These are phyloP conservation scores for Eupithecia subumbrata DNA, from an alignment of 2,888 invertebrate species.

Conservation along the genomic window DNA sequence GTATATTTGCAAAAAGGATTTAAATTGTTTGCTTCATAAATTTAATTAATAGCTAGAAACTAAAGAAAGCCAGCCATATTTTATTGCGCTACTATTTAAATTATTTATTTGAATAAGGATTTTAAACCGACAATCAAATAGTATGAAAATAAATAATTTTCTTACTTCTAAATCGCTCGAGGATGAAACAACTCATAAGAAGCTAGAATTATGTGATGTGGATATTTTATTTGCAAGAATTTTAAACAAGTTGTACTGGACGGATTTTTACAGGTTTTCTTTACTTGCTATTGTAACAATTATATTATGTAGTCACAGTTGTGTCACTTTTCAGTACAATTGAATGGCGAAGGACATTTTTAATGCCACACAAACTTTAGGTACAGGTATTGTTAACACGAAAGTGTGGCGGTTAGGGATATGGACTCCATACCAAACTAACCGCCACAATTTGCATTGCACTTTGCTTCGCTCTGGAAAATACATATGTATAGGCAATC, in stretches of 20 bases:
- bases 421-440: background rate
- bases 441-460: no score
- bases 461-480: background rate
- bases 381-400: background rate
- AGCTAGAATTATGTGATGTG: background rate
- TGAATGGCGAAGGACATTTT: background rate
- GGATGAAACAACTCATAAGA: background rate
- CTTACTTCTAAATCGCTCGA: background rate
- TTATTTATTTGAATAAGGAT: background rate
- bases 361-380: background rate
- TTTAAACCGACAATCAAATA: background rate
- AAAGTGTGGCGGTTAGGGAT: background rate
- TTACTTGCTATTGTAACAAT: background rate
- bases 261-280: conserved; percentile 13
- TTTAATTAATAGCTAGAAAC: background rate
- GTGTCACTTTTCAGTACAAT: background rate
- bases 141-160: background rate
- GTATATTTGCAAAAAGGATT: no score
- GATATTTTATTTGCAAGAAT: conserved; percentile 1
- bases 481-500: background rate
- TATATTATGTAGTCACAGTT: background rate
- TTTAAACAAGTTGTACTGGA: conserved; percentile 17
- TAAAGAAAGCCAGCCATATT: background rate
- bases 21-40: conserved; percentile 2
- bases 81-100: background rate